Evolutionary conservation across 23 tunicate species (phyloP), one percentile per base, ranked within the genome.

Genomic region (Oikopleura albicans): DNA sequence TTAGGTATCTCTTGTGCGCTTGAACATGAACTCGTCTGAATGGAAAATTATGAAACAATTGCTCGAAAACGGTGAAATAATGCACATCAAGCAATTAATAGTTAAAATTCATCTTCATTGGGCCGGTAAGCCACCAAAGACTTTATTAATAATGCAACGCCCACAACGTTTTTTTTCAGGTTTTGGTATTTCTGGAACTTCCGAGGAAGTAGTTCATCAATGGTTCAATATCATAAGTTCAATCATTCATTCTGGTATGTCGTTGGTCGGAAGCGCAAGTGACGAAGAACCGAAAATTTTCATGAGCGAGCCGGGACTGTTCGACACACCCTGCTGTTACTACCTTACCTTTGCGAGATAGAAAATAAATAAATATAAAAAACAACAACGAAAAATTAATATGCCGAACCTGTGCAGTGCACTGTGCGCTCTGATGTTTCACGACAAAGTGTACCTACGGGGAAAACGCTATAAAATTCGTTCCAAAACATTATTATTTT

Each of bases 41-140:
- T 49, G 63, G 63, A 49, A 49, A 49, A 49, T 49, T 8, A 49
- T 49, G 63, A 49, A 49, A 49, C 63, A 49, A 49, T 49, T 49
- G 63, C 63, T 49, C 12, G 63, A 49, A 8, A 49, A 12, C 22
- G 63, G 63, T 49, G 63, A 49, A 49, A 12, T 49, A 8, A 49
- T 8, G 22, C 63, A 22, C 16, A 49, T 49, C 12, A 49, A 49
- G 16, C 63, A 49, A 49, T 49, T 49, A 22, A 49, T 49, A 8
- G 63, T 49, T 12, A 49, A 49, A 49, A 49, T 49, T 49, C 63
- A 49, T 49, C 22, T 49, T 12, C 63, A 49, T 22, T 49, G 63
- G 63, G 63, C 63, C 22, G 63, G 63, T 49, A 49, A 49, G 63
- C n/a, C n/a, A n/a, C n/a, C n/a, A n/a, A n/a, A n/a, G n/a, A n/a